Conservation (phyloP, 2,888 invertebrate genomes). For the Agrochola macilenta region DNA sequence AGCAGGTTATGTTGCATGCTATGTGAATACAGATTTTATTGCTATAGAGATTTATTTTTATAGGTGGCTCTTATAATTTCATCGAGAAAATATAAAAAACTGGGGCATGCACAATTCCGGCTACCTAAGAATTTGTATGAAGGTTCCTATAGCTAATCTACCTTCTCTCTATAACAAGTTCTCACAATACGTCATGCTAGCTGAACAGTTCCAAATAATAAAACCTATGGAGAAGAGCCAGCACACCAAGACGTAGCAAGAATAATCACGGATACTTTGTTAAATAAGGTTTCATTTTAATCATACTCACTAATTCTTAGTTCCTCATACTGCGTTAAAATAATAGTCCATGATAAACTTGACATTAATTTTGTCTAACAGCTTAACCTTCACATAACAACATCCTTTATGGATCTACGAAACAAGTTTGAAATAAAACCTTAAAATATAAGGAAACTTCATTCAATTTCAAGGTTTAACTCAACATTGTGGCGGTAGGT, state of each 20-base stretch:
- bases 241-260: neutral
- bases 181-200: neutral
- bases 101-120: neutral
- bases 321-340: no score
- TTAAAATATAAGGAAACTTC: slow-evolving; percentile 56
- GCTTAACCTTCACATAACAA: slow-evolving; percentile 26
- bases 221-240: neutral
- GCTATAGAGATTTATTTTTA: slow-evolving; percentile 42
- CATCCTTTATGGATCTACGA: slow-evolving; percentile 20
- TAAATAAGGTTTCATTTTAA: neutral
- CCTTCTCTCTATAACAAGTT: neutral
- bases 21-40: slow-evolving; percentile 48
- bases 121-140: neutral
- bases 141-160: neutral
- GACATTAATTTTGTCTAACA: slow-evolving; percentile 7
- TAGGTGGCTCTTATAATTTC: slow-evolving; percentile 33
- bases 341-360: neutral
- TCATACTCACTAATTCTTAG: neutral
- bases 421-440: slow-evolving; percentile 55
- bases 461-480: slow-evolving; percentile 65
- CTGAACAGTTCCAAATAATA: neutral
- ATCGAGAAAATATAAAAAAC: slow-evolving; percentile 9
- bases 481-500: slow-evolving; percentile 53
- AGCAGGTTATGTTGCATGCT: slow-evolving; percentile 33
- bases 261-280: neutral